Evolutionary conservation across 2,797 vertebrate species (phyloP), one percentile per base, ranked within the genome.

Genomic region (Phoxinus dragarum): DNA sequence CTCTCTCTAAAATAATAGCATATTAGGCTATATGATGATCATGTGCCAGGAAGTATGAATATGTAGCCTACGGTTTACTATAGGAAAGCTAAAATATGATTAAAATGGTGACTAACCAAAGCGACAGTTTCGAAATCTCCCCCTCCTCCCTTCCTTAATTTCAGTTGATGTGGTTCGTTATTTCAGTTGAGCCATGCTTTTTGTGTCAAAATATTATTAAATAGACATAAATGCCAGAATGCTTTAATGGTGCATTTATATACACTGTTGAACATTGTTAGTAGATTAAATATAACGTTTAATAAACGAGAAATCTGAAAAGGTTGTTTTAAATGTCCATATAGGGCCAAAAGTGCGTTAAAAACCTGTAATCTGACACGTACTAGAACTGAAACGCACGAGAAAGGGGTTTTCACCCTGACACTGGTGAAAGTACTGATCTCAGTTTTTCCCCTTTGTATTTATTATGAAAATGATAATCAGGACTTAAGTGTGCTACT

Each of bases 381-480:
- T 69, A 83, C 86, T 85, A 83, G 83, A n/a, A n/a, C n/a, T n/a
- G n/a, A 88, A 89, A 86, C 73, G 27, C 52, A 23, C 38, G 66
- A 86, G 78, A 77, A 84, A 23, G 83, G 89, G 89, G 85, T 84
- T 88, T 89, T 81, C 56, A 61, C 89, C 87, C 87, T 67, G 68
- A 64, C 79, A 64, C 82, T 80, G 85, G 85, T 86, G 85, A 89
- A 88, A 89, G 88, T 85, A 82, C 54, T 86, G 36, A 7, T 38
- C 52, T 86, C 66, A 88, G 85, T 83, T 83, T 86, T 89, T 87
- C 89, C 89, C 87, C 87, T 82, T 66, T 81, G 61, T 77, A 69
- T 66, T 47, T 68, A 73, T 64, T 80, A 84, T 75, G 84, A 79
- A 85, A 85, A 89, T 83, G 81, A 85, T 74, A 86, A 86, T 76